A percentile compares a stretch with the other conserved stretches of the same genome.
phyloP scores from a whole-genome alignment of 1,140 invertebrate species.

The Penaeus japonicus region DNA sequence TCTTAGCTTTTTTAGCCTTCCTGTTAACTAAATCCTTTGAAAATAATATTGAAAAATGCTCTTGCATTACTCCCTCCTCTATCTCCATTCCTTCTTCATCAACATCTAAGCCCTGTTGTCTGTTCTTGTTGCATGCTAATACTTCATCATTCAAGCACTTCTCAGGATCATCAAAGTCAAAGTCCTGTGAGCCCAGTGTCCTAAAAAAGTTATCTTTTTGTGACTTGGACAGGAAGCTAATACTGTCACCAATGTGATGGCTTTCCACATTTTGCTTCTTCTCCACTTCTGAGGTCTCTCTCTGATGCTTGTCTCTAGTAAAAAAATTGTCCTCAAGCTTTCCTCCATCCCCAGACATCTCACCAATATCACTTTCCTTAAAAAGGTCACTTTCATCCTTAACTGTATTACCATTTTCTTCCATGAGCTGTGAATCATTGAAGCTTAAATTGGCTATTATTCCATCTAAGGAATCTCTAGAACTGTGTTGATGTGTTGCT shows the following conservation, averaged over 20 bases:
- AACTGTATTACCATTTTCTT: neutral
- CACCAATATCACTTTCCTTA: slow-evolving; percentile 1
- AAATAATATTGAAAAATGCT: too few relatives aligned
- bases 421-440: too few relatives aligned
- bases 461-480: too few relatives aligned
- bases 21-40: too few relatives aligned
- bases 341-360: neutral
- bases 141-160: too few relatives aligned
- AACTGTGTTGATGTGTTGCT: too few relatives aligned
- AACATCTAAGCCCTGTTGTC: too few relatives aligned
- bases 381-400: slow-evolving; percentile 23
- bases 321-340: neutral
- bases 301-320: neutral
- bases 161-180: neutral
- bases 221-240: slow-evolving; percentile 19
- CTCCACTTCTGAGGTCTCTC: neutral
- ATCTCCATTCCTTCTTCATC: too few relatives aligned
- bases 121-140: too few relatives aligned
- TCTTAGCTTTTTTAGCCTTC: too few relatives aligned
- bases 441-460: too few relatives aligned
- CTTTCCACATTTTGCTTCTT: neutral
- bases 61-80: too few relatives aligned
- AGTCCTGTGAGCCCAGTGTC: slow-evolving; percentile 21
- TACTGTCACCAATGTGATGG: neutral
- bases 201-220: slow-evolving; percentile 27